These are phyloP conservation scores for Drosophila kambysellisi DNA, from an alignment of 2,888 invertebrate species.

Conservation along the genomic window DNA sequence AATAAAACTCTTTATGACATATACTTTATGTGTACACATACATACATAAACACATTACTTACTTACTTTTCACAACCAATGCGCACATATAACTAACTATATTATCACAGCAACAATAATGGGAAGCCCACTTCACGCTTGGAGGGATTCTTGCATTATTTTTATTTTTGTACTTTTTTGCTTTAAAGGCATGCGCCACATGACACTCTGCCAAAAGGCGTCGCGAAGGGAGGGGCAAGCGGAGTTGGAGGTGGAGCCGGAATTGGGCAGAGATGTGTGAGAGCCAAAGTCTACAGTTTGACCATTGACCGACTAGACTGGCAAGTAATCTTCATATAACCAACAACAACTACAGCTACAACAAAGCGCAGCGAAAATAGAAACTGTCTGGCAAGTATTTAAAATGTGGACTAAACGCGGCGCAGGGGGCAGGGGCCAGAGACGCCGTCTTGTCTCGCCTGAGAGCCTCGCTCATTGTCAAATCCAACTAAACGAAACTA, in stretches of 20 bases:
- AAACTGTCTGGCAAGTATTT: constrained; percentile 17
- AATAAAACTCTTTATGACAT: constrained; percentile 63
- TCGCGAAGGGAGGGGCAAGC: constrained; percentile 8
- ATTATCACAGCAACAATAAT: constrained; percentile 53
- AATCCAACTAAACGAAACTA: constrained; percentile 3
- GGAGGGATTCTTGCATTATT: constrained; percentile 31
- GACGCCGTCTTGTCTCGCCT: constrained; percentile 70
- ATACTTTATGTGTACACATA: constrained; percentile 16
- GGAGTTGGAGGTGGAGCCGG: background rate
- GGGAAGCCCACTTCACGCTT: constrained; percentile 74
- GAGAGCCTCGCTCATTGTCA: constrained; percentile 73
- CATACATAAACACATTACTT: constrained; percentile 17
- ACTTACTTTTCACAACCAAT: constrained; percentile 46
- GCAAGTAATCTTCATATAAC: constrained; percentile 16
- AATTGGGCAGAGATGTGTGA: constrained; percentile 8
- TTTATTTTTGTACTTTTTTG: constrained; percentile 11
- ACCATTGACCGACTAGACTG: constrained; percentile 77
- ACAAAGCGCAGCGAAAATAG: constrained; percentile 35
- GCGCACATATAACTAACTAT: constrained; percentile 49
- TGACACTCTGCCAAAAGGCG: constrained; percentile 63
- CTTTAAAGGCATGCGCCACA: constrained; percentile 72
- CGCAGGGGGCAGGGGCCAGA: background rate
- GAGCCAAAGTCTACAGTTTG: constrained; percentile 51
- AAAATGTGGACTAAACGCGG: background rate
- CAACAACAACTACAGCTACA: constrained; percentile 29